phyloP scores from a whole-genome alignment of 1,140 invertebrate genomes.

The Pomacea maculata region DNA sequence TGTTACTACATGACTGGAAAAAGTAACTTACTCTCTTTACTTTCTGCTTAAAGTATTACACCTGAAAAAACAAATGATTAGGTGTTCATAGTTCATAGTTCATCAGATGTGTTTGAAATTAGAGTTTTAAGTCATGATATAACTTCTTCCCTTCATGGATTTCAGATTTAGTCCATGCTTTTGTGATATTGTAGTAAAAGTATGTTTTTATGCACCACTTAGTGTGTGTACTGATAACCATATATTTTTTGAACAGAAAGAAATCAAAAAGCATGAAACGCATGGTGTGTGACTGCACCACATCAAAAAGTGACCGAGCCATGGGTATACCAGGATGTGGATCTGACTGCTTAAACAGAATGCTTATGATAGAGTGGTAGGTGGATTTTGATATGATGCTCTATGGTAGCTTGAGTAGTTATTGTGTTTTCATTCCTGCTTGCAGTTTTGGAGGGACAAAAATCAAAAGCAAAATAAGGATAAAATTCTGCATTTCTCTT shows the following conservation, averaged over 20 bases:
- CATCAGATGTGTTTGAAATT: too few relatives aligned
- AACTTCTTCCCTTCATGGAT: too few relatives aligned
- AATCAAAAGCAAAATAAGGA: not conserved
- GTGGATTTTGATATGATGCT: not conserved
- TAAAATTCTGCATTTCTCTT: not conserved
- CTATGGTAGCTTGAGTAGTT: not conserved
- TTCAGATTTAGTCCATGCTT: too few relatives aligned
- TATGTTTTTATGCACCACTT: too few relatives aligned
- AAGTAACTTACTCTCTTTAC: too few relatives aligned
- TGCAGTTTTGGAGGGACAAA: not conserved
- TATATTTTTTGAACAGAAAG: constrained; percentile 51
- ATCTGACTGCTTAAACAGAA: constrained; percentile 94
- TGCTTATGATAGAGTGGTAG: constrained; percentile 98
- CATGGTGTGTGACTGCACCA: constrained; percentile 96
- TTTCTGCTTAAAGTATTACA: too few relatives aligned
- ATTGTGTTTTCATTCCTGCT: not conserved
- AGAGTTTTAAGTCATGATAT: too few relatives aligned
- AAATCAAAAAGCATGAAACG: constrained; percentile 68
- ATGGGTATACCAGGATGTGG: constrained; percentile 88
- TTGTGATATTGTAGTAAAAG: too few relatives aligned
- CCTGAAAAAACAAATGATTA: too few relatives aligned
- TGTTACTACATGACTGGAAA: too few relatives aligned
- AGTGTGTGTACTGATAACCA: not conserved
- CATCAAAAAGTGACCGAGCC: constrained; percentile 82
- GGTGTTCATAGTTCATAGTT: too few relatives aligned